phyloP scores from a whole-genome alignment of 2,888 invertebrate genomes.

The Thecocarcelia acutangulata region DNA sequence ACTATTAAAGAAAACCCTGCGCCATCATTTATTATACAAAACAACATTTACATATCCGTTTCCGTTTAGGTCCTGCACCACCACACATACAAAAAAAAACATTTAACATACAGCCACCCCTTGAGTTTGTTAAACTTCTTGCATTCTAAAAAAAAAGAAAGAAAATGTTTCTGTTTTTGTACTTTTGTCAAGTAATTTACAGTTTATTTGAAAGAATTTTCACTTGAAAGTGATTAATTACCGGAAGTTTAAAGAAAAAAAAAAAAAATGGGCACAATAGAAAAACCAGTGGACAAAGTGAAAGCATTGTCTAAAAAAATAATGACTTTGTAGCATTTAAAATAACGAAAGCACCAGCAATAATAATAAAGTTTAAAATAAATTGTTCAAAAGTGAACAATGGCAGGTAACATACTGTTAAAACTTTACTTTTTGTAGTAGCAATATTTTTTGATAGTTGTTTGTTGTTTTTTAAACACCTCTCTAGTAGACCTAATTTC shows the following conservation, averaged over 20 bases:
- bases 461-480: too few relatives aligned
- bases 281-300: slow-evolving; percentile 43
- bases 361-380: neutral
- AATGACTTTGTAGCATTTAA: neutral
- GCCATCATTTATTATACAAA: slow-evolving; percentile 78
- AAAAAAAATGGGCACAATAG: slow-evolving; percentile 31
- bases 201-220: slow-evolving; percentile 74
- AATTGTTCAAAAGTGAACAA: neutral
- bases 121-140: slow-evolving; percentile 14
- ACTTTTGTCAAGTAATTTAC: slow-evolving; percentile 67
- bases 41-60: slow-evolving; percentile 79
- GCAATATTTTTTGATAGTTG: too few relatives aligned
- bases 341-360: neutral
- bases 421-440: too few relatives aligned
- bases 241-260: slow-evolving; percentile 61
- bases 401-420: too few relatives aligned
- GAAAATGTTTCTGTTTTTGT: slow-evolving; percentile 9
- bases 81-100: neutral
- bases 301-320: slow-evolving; percentile 36
- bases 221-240: slow-evolving; percentile 77
- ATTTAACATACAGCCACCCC: neutral
- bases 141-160: neutral
- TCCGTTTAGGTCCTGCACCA: slow-evolving; percentile 73
- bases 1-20: slow-evolving; percentile 58
- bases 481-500: too few relatives aligned